phyloP scores from a whole-genome alignment of 2,888 invertebrate species.

The Agrochola circellaris region DNA sequence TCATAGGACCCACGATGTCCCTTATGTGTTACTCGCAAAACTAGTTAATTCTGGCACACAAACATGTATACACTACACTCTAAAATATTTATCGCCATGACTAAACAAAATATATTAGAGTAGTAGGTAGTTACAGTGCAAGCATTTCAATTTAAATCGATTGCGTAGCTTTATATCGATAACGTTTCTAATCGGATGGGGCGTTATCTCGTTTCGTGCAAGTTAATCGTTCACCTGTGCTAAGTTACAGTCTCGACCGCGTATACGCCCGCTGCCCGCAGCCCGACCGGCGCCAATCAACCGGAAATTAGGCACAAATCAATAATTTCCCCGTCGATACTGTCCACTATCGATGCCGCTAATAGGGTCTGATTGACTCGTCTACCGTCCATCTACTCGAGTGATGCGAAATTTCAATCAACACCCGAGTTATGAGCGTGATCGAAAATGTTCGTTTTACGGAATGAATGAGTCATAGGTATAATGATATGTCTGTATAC shows the following conservation, averaged over 20 bases:
- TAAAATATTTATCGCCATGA: conserved; percentile 17
- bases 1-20: conserved; percentile 42
- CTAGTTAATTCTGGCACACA: conserved; percentile 17
- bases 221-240: conserved; percentile 70
- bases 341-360: conserved; percentile 76
- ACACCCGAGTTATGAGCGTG: conserved; percentile 23
- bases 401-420: conserved; percentile 65
- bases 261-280: conserved; percentile 81
- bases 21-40: conserved; percentile 33
- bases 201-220: conserved; percentile 67
- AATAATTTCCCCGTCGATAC: conserved; percentile 86
- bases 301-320: conserved; percentile 89
- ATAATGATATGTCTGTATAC: conserved; percentile 7
- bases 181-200: conserved; percentile 68
- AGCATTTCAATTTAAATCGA: conserved; percentile 45
- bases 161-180: conserved; percentile 59
- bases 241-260: conserved; percentile 77
- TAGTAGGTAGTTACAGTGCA: conserved; percentile 5
- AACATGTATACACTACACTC: neutral
- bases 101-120: conserved; percentile 13
- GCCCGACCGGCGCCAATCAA: conserved; percentile 75
- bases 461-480: conserved; percentile 9
- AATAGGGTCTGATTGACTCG: conserved; percentile 85
- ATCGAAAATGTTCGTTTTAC: conserved; percentile 36
- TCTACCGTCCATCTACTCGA: conserved; percentile 65